phyloP scores from a whole-genome alignment of 2,888 invertebrate species.

The Athrips mouffetella region DNA sequence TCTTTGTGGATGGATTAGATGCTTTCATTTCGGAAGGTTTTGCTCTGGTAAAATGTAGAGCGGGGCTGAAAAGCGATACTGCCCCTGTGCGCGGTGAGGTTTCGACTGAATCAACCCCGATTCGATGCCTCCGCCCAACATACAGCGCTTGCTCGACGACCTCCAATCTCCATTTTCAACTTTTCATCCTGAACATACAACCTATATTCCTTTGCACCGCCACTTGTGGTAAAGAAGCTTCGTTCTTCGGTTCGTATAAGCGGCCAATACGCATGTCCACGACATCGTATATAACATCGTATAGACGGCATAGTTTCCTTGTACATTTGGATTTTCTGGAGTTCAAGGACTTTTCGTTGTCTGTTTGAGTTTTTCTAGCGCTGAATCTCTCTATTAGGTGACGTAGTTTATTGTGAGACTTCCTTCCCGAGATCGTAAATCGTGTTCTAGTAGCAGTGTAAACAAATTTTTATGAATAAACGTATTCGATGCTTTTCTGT shows the following conservation, averaged over 20 bases:
- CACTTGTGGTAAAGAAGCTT: conserved; percentile 63
- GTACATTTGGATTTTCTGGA: conserved; percentile 71
- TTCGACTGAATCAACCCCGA: conserved; percentile 74
- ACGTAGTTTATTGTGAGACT: conserved; percentile 35
- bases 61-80: conserved; percentile 58
- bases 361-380: conserved; percentile 59
- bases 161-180: conserved; percentile 34
- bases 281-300: conserved; percentile 66
- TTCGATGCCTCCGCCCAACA: conserved; percentile 76
- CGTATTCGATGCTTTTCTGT: not conserved
- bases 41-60: conserved; percentile 59
- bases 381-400: conserved; percentile 40
- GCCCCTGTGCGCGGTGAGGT: conserved; percentile 66
- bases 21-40: conserved; percentile 65
- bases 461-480: not conserved
- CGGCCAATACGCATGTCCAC: conserved; percentile 78
- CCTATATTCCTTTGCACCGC: conserved; percentile 35
- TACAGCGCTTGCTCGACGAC: conserved; percentile 69
- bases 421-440: conserved; percentile 11
- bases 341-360: conserved; percentile 73
- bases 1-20: conserved; percentile 47
- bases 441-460: not conserved
- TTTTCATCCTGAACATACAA: conserved; percentile 33
- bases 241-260: conserved; percentile 68
- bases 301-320: conserved; percentile 72